Evolutionary conservation across 2,113 vertebrate genomes (phyloP).

Genomic region (Macquaria australasica): DNA sequence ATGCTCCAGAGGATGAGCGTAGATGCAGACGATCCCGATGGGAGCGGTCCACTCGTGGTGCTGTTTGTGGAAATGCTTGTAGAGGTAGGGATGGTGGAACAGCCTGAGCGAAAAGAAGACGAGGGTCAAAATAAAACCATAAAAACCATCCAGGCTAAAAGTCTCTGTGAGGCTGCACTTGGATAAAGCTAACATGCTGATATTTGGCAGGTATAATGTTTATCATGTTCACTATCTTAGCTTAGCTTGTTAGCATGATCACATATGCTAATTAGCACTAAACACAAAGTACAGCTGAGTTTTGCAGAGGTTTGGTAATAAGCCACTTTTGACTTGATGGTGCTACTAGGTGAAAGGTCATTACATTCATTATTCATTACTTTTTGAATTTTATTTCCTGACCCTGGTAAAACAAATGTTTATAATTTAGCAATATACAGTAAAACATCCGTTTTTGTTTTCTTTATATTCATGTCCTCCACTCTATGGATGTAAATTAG

Average conservation of each 20-base stretch:
- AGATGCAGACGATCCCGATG: conserved; percentile 88
- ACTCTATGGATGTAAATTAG: too few relatives aligned
- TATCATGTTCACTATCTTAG: too few relatives aligned
- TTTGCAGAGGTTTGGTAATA: neutral
- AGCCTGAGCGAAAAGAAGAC: conserved; percentile 81
- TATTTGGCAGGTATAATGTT: too few relatives aligned
- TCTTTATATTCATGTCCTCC: neutral
- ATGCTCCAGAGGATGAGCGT: conserved; percentile 93
- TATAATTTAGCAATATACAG: neutral
- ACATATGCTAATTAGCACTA: neutral
- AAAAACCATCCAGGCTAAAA: neutral
- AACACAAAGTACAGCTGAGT: neutral
- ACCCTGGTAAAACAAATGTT: neutral
- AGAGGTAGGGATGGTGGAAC: conserved; percentile 90
- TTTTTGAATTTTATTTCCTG: neutral
- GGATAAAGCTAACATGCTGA: neutral
- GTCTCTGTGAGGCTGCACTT: neutral
- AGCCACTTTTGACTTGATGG: neutral
- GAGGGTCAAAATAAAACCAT: neutral
- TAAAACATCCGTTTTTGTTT: neutral
- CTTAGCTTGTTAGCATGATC: neutral
- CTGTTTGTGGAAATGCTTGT: conserved; percentile 93
- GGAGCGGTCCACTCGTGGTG: conserved; percentile 98
- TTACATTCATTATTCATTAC: neutral
- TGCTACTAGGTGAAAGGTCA: neutral